Base-by-base conservation (phyloP, 2,888 invertebrate genomes). In the Cantharis nigra region DNA sequence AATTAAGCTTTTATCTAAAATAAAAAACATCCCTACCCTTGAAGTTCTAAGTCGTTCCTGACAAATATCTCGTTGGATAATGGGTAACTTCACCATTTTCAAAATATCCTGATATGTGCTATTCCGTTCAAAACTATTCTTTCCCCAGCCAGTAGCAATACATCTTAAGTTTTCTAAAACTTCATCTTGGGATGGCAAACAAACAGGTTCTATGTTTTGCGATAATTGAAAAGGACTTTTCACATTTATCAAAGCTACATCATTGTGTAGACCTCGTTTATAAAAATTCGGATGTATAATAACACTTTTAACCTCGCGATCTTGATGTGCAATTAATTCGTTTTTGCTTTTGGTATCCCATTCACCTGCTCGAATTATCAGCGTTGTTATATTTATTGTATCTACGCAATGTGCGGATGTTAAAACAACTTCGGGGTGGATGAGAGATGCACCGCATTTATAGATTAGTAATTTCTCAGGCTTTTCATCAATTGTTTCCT, bases 321-420 rank as follows among this genome's bases (percentile, higher is more conserved):
- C 94, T 84, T 95, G 94, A 85, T 94, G 93, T 0, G 92, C 91
- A 77, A 90, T 91, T 0, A 93, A 89, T 85, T 96, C 96, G 69
- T 90, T 90, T 62, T 90, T 92, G 0, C 92, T 93, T 86, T 94
- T 94, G 0, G 95, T 94, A 87, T 96, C 95, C 95, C 96, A 96
- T 88, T 96, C 96, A 0, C 96, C 96, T 0, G 94, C 93, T 0
- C 96, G 90, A 2, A 94, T 80, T 80, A 84, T 85, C 76, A 85
- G 88, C 30, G 82, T 84, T 18, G 85, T 87, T 83, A 83, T 86
- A 86, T 87, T 0, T 26, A 26, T 1, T 26, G 9, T 89, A 74
- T 83, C 86, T 20, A 95, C 92, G 85, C 95, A 94, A 87, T 97
- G 97, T 0, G 95, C 96, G 0, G 95, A 95, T 0, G 97, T 97